phyloP scores from a whole-genome alignment of 2,888 invertebrate species.

The Leptopterna dolabrata region DNA sequence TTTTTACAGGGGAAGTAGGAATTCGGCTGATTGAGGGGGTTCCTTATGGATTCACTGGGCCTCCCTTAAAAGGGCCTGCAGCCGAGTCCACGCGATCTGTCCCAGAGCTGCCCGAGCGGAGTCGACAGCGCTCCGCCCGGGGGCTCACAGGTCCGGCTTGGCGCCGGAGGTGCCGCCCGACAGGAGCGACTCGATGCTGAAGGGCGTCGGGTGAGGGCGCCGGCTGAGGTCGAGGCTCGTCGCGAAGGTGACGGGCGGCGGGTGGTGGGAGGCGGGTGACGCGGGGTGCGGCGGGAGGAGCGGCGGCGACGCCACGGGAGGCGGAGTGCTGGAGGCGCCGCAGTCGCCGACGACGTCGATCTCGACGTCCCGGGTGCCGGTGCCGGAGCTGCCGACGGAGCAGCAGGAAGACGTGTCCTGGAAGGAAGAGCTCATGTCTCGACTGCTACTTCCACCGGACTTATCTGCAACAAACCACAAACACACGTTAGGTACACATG shows the following conservation, averaged over 20 bases:
- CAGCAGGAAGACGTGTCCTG: constrained; percentile 59
- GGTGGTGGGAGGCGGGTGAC: background rate
- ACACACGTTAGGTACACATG: background rate
- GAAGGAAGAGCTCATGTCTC: constrained; percentile 48
- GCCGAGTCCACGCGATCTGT: constrained; percentile 31
- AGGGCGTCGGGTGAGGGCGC: constrained; percentile 74
- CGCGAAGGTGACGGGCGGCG: constrained; percentile 42
- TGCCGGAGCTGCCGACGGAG: constrained; percentile 71
- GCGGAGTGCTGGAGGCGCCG: constrained; percentile 69
- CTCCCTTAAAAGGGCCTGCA: constrained; percentile 22
- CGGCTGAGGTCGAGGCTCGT: constrained; percentile 67
- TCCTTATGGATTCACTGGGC: background rate
- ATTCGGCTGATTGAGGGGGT: background rate
- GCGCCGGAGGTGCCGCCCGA: constrained; percentile 69
- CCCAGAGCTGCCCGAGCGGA: constrained; percentile 21
- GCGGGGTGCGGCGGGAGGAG: background rate
- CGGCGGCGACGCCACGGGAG: constrained; percentile 62
- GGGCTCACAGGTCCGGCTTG: constrained; percentile 46
- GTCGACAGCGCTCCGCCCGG: constrained; percentile 19
- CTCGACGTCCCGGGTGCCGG: constrained; percentile 67
- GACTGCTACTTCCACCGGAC: constrained; percentile 48
- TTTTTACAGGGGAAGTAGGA: too few species aligned
- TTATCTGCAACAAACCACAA: constrained; percentile 54
- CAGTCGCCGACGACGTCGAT: constrained; percentile 88
- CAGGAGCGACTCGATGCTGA: constrained; percentile 89